Conservation (phyloP, 2,888 invertebrate species). For the Spodoptera exigua region DNA sequence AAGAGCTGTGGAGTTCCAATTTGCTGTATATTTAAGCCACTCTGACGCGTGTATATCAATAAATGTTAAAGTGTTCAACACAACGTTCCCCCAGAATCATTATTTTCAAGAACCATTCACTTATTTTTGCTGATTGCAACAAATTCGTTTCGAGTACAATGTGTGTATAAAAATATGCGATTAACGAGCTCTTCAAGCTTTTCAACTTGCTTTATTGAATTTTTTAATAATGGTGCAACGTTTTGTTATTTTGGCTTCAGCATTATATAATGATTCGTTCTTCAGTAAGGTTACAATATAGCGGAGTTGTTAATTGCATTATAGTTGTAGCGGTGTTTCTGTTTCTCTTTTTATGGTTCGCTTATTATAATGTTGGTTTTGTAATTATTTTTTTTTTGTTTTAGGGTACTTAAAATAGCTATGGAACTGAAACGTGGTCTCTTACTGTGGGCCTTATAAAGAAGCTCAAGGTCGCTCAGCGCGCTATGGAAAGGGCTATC, state of each 20-base stretch:
- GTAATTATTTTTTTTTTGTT: too few relatives aligned
- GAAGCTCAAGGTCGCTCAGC: too few relatives aligned
- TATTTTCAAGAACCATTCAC: constrained; percentile 54
- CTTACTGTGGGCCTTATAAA: too few relatives aligned
- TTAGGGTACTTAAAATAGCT: too few relatives aligned
- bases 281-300: too few relatives aligned
- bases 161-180: constrained; percentile 43
- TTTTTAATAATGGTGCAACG: constrained; percentile 22
- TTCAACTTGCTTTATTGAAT: constrained; percentile 42
- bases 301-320: too few relatives aligned
- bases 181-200: constrained; percentile 43
- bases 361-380: too few relatives aligned
- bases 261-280: constrained; percentile 20
- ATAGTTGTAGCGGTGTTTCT: too few relatives aligned
- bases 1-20: constrained; percentile 1
- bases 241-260: constrained; percentile 13
- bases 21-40: constrained; percentile 6
- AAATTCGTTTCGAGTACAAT: constrained; percentile 40
- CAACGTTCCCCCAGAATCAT: constrained; percentile 41
- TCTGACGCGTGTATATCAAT: constrained; percentile 8
- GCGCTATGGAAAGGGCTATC: too few relatives aligned
- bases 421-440: too few relatives aligned
- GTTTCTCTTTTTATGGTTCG: too few relatives aligned
- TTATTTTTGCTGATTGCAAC: constrained; percentile 51
- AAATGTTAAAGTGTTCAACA: constrained; percentile 29